Evolutionary conservation across 2,113 vertebrate genomes (phyloP).

Genomic region (Spilogale gracilis): DNA sequence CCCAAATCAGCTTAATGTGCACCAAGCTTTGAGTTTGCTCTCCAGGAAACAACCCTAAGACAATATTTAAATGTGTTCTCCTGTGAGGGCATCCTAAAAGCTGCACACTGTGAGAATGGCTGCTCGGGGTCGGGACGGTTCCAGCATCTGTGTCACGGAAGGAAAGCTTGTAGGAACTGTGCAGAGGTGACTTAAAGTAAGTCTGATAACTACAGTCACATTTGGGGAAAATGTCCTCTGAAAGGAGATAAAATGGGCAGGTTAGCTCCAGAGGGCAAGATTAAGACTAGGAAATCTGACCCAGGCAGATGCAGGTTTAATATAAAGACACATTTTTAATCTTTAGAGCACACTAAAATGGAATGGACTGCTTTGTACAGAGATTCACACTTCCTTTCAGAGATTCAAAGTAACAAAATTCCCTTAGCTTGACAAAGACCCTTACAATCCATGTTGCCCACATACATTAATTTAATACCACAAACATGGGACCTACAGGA

Average conservation of each 20-base stretch:
- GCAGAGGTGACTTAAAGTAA: background rate
- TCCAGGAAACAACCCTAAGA: background rate
- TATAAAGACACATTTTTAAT: slow-evolving; percentile 11
- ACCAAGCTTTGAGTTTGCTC: background rate
- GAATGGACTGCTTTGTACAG: background rate
- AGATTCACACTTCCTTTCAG: background rate
- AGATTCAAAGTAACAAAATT: background rate
- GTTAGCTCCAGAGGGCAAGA: background rate
- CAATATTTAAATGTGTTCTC: background rate
- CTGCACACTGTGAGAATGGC: background rate
- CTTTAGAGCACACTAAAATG: background rate
- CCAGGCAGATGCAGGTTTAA: background rate
- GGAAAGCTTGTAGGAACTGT: background rate
- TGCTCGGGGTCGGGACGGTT: background rate
- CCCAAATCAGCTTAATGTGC: background rate
- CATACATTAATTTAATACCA: background rate
- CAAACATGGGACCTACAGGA: background rate
- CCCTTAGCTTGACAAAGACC: background rate
- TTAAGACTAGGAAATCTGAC: slow-evolving; percentile 12
- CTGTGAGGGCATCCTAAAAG: background rate
- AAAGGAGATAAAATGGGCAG: background rate
- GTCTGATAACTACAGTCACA: background rate
- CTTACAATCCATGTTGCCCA: background rate
- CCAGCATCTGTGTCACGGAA: background rate
- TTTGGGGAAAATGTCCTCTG: background rate